Conservation (phyloP, 2,113 vertebrate species). For the Geococcyx californianus region DNA sequence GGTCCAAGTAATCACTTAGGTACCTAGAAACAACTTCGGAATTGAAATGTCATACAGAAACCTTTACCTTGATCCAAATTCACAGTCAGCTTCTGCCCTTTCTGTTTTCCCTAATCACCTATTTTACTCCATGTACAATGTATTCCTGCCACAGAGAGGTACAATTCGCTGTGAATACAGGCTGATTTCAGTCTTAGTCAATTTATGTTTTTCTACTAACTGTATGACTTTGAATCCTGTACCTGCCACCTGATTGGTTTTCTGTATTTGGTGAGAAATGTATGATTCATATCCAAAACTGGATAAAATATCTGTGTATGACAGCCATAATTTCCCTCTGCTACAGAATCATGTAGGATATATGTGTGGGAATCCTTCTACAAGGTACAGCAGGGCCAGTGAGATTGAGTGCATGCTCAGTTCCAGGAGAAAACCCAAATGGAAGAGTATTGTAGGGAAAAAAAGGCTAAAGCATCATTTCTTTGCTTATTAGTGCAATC, state of each 20-base stretch:
- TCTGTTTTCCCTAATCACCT: background rate
- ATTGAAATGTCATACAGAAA: background rate
- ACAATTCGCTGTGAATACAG: background rate
- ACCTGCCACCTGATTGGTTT: background rate
- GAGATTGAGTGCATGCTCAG: background rate
- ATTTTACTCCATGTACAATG: background rate
- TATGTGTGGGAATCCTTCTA: background rate
- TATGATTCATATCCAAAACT: background rate
- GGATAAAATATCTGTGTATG: background rate
- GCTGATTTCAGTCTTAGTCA: background rate
- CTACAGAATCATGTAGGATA: background rate
- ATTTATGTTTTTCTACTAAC: background rate
- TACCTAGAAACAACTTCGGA: conserved; percentile 2
- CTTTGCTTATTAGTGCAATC: background rate
- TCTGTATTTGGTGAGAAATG: background rate
- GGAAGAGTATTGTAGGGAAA: background rate
- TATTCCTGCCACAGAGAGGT: background rate
- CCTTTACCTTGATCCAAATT: background rate
- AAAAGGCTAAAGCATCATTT: background rate
- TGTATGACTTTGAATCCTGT: background rate
- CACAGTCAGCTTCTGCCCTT: background rate
- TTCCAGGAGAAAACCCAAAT: background rate
- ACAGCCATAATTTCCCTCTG: background rate
- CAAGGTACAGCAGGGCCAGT: background rate
- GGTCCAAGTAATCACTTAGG: background rate